These are phyloP conservation scores for Euura lappo DNA, from an alignment of 1,140 invertebrate genomes.

Conservation along the genomic window DNA sequence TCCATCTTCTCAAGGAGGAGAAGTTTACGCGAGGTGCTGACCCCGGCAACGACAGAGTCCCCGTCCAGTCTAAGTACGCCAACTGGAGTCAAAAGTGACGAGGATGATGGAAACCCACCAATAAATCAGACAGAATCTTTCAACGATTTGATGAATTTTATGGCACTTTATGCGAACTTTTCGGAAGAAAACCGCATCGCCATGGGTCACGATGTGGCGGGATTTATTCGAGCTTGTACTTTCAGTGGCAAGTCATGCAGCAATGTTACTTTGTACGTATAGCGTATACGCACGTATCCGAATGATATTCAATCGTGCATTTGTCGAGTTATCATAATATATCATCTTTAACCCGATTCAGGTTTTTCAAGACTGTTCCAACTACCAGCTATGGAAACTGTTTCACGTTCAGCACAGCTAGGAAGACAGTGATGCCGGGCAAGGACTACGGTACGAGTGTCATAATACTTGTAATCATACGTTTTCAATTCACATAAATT, in stretches of 20 bases:
- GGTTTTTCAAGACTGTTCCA: conserved; percentile 16
- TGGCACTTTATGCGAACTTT: conserved; percentile 24
- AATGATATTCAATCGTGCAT: neutral
- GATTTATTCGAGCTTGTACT: conserved; percentile 22
- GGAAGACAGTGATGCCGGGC: conserved; percentile 26
- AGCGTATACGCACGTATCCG: neutral
- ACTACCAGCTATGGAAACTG: conserved; percentile 22
- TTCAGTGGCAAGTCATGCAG: conserved; percentile 25
- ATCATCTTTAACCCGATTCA: neutral
- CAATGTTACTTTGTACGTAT: conserved; percentile 7
- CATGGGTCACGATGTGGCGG: conserved; percentile 16
- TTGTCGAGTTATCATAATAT: neutral
- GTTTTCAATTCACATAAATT: neutral
- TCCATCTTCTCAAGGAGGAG: too few relatives aligned
- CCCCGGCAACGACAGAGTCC: neutral
- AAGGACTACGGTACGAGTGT: conserved; percentile 24
- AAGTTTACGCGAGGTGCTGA: neutral
- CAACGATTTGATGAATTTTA: conserved; percentile 25
- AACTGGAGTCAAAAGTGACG: neutral
- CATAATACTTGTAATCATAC: neutral
- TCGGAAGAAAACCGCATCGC: conserved; percentile 12
- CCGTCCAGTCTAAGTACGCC: neutral
- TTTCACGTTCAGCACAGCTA: conserved; percentile 21
- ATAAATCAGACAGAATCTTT: conserved; percentile 23
- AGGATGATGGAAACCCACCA: neutral